Evolutionary conservation across 2,113 vertebrate genomes (phyloP).

Genomic region (Scomber scombrus): DNA sequence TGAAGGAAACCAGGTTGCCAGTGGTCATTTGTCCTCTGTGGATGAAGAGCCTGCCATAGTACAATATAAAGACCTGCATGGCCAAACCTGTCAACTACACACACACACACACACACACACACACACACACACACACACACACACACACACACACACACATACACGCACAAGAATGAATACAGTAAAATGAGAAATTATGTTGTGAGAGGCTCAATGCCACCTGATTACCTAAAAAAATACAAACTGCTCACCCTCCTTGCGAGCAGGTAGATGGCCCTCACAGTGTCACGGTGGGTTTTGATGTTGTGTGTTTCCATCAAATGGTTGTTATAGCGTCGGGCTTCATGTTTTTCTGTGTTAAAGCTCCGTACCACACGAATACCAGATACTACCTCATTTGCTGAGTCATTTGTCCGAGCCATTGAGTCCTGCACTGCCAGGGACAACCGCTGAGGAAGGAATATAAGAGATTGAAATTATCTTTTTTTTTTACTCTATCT

Average conservation of each 20-base stretch:
- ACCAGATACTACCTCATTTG: slow-evolving; percentile 83
- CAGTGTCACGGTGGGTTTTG: slow-evolving; percentile 72
- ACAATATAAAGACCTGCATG: slow-evolving; percentile 85
- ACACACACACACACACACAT: slow-evolving; percentile 16
- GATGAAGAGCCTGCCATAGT: slow-evolving; percentile 85
- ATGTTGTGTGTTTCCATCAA: slow-evolving; percentile 81
- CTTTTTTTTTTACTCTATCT: too few relatives aligned
- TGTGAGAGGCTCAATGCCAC: not conserved
- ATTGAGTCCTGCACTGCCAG: slow-evolving; percentile 83
- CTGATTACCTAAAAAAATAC: too few relatives aligned
- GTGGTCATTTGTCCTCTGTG: slow-evolving; percentile 82
- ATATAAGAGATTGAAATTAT: not conserved
- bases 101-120: slow-evolving; percentile 24
- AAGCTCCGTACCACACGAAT: slow-evolving; percentile 87
- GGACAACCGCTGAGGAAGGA: slow-evolving; percentile 65
- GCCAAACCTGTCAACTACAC: slow-evolving; percentile 81
- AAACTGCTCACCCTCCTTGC: slow-evolving; percentile 79
- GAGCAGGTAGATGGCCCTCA: slow-evolving; percentile 78
- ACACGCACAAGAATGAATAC: not conserved
- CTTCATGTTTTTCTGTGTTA: slow-evolving; percentile 82
- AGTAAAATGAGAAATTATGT: not conserved
- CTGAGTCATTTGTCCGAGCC: slow-evolving; percentile 83
- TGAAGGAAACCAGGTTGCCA: slow-evolving; percentile 89
- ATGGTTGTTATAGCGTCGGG: slow-evolving; percentile 76
- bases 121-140: slow-evolving; percentile 20